A percentile compares a stretch with the other conserved stretches of the same genome.
phyloP scores from a whole-genome alignment of 2,888 invertebrate genomes.

The Cheilosia vulpina region DNA sequence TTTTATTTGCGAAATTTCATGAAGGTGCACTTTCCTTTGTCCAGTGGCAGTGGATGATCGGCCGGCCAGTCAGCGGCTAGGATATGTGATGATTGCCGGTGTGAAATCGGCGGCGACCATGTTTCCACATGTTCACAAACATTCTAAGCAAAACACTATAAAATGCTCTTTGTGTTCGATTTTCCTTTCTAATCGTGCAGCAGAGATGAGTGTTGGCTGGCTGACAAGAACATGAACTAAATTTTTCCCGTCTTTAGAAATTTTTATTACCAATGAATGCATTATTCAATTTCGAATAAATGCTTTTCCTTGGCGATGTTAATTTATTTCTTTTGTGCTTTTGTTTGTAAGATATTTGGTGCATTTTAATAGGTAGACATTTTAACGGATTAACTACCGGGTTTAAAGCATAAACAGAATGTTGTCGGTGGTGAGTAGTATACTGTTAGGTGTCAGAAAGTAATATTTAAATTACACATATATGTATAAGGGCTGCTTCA shows the following conservation, averaged over 20 bases:
- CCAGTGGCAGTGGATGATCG: neutral
- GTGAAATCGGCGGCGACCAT: neutral
- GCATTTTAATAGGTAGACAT: neutral
- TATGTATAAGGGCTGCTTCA: too few species aligned
- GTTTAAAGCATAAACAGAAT: neutral
- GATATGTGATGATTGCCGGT: neutral
- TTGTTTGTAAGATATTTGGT: constrained; percentile 1
- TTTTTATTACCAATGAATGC: constrained; percentile 48
- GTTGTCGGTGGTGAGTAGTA: neutral
- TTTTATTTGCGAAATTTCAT: constrained; percentile 49
- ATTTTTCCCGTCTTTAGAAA: constrained; percentile 53
- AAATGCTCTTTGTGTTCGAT: constrained; percentile 22
- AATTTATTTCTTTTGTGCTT: constrained; percentile 24
- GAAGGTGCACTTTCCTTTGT: constrained; percentile 48
- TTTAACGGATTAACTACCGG: neutral
- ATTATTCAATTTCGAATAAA: constrained; percentile 47
- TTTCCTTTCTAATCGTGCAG: constrained; percentile 42
- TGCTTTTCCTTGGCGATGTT: constrained; percentile 19
- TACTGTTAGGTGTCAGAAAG: too few species aligned
- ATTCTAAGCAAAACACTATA: constrained; percentile 21
- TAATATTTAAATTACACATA: too few species aligned
- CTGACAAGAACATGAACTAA: constrained; percentile 68
- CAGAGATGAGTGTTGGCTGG: constrained; percentile 50
- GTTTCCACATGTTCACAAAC: constrained; percentile 16
- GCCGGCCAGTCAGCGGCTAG: neutral